Percentiles rank a stretch among this genome's conserved stretches.
Conservation (phyloP, 2,888 invertebrate genomes). For the Serrognathus titanus region DNA sequence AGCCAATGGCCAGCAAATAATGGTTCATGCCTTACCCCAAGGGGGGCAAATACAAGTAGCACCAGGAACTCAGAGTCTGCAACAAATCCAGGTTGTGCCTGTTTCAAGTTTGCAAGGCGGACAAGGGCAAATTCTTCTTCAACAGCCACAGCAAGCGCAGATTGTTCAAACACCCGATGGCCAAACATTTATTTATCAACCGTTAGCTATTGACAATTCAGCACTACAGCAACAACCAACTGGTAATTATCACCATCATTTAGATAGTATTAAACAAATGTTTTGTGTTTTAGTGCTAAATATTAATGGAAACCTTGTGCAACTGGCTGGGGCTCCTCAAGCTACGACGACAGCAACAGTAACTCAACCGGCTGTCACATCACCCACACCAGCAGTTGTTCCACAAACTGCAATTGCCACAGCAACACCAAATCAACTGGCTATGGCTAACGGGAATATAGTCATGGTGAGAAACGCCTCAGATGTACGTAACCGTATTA, state of each 20-base stretch:
- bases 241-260: slow-evolving; percentile 29
- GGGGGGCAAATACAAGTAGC: slow-evolving; percentile 62
- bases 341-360: slow-evolving; percentile 36
- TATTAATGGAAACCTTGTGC: slow-evolving; percentile 74
- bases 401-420: slow-evolving; percentile 42
- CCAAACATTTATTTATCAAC: slow-evolving; percentile 88
- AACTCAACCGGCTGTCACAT: slow-evolving; percentile 42
- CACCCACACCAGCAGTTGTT: slow-evolving; percentile 43
- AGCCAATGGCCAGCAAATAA: slow-evolving; percentile 67
- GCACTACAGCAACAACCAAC: slow-evolving; percentile 61
- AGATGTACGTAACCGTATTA: slow-evolving; percentile 39
- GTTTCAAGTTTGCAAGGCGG: slow-evolving; percentile 61
- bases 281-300: slow-evolving; percentile 62
- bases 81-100: slow-evolving; percentile 73
- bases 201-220: slow-evolving; percentile 58
- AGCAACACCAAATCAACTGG: slow-evolving; percentile 53
- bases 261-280: slow-evolving; percentile 1
- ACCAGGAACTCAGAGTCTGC: slow-evolving; percentile 60
- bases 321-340: slow-evolving; percentile 52
- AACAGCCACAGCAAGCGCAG: slow-evolving; percentile 69
- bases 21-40: slow-evolving; percentile 65
- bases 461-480: slow-evolving; percentile 63
- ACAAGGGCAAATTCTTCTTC: slow-evolving; percentile 59
- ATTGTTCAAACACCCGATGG: slow-evolving; percentile 89
- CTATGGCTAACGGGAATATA: slow-evolving; percentile 68